These are phyloP conservation scores for Rhingia rostrata DNA, from an alignment of 2,888 invertebrate species.

Conservation along the genomic window DNA sequence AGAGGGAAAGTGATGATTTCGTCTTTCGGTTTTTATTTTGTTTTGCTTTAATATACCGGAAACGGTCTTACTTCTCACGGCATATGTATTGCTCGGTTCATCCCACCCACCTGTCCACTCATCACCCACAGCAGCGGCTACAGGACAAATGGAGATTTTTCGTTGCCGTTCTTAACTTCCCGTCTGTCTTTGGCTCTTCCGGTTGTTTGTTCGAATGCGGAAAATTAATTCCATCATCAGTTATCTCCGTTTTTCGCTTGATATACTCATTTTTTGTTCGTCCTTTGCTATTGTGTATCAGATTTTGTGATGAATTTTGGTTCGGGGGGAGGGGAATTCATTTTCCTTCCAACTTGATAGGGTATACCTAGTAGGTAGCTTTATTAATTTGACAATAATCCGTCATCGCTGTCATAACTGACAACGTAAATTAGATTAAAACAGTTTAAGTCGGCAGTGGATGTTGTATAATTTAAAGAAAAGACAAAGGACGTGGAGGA, in stretches of 20 bases:
- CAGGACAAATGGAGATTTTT: slow-evolving; percentile 6
- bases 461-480: slow-evolving; percentile 13
- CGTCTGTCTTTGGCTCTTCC: slow-evolving; percentile 77
- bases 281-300: slow-evolving; percentile 24
- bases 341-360: slow-evolving; percentile 25
- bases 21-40: slow-evolving; percentile 26
- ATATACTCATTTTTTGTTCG: background rate
- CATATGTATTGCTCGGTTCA: background rate
- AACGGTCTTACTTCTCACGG: background rate
- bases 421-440: slow-evolving; percentile 62
- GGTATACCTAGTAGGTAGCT: slow-evolving; percentile 6
- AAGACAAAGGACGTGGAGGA: background rate
- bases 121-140: background rate
- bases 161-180: slow-evolving; percentile 41
- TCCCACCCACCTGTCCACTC: background rate
- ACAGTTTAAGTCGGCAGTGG: slow-evolving; percentile 47
- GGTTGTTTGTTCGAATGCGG: slow-evolving; percentile 83
- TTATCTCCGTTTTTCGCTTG: slow-evolving; percentile 81
- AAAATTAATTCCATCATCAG: slow-evolving; percentile 83
- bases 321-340: slow-evolving; percentile 20
- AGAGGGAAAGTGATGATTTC: slow-evolving; percentile 29
- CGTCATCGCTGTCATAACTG: slow-evolving; percentile 66
- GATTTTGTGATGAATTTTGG: slow-evolving; percentile 23
- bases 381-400: slow-evolving; percentile 67
- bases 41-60: background rate